Percentiles rank a stretch among this genome's conserved stretches.
These are phyloP conservation scores for Listronotus bonariensis DNA, from an alignment of 1,140 invertebrate species.

Conservation along the genomic window DNA sequence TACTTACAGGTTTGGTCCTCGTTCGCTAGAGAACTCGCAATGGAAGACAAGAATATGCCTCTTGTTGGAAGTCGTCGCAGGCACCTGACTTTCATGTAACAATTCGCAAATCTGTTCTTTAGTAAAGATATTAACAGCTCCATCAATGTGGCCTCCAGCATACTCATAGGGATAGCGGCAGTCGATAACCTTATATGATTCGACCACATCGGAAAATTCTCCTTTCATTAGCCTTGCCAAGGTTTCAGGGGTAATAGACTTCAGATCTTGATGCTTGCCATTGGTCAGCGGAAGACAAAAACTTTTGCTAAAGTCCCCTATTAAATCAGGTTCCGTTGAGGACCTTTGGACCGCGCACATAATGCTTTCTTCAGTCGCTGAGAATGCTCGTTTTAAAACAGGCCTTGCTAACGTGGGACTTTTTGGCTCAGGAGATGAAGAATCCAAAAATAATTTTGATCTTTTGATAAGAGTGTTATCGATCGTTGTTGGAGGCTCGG, in stretches of 20 bases:
- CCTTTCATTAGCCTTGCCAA: slow-evolving; percentile 73
- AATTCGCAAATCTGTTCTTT: slow-evolving; percentile 71
- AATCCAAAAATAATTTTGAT: slow-evolving; percentile 53
- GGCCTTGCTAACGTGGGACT: slow-evolving; percentile 21
- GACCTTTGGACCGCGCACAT: slow-evolving; percentile 67
- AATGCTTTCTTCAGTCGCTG: slow-evolving; percentile 64
- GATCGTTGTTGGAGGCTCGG: slow-evolving; percentile 62
- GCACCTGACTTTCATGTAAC: slow-evolving; percentile 59
- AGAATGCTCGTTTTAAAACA: slow-evolving; percentile 59
- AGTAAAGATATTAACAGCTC: slow-evolving; percentile 83
- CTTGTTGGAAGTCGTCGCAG: slow-evolving; percentile 55
- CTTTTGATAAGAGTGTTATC: slow-evolving; percentile 58
- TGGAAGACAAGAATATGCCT: slow-evolving; percentile 91
- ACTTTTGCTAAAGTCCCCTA: slow-evolving; percentile 80
- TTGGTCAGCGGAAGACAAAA: slow-evolving; percentile 78
- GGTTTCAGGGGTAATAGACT: slow-evolving; percentile 78
- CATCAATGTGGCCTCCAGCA: slow-evolving; percentile 91
- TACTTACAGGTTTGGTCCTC: slow-evolving; percentile 73
- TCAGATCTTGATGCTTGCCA: slow-evolving; percentile 84
- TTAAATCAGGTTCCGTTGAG: slow-evolving; percentile 70
- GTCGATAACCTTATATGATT: slow-evolving; percentile 72
- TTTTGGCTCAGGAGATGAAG: slow-evolving; percentile 19
- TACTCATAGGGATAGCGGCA: slow-evolving; percentile 96
- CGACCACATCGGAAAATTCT: slow-evolving; percentile 65
- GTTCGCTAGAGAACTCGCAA: slow-evolving; percentile 96